Conservation (phyloP, 2,888 invertebrate species). For the Torymus auratus region DNA sequence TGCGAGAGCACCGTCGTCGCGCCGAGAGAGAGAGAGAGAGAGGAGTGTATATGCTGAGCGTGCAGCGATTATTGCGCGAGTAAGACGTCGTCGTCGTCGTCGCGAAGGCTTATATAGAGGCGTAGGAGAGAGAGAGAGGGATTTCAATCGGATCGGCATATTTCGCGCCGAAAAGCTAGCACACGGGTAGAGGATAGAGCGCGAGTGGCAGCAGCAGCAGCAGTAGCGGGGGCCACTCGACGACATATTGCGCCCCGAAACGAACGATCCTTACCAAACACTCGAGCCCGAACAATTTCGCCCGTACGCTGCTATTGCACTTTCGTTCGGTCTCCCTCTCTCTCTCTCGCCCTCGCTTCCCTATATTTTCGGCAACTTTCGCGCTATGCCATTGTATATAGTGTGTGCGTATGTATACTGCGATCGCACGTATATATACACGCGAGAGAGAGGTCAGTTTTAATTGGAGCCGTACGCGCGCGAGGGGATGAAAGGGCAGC, state of each 20-base stretch:
- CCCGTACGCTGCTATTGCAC: not conserved
- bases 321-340: not conserved
- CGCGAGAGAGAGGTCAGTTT: constrained; percentile 9
- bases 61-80: constrained; percentile 51
- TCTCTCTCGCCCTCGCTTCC: constrained; percentile 16
- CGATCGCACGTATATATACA: too few species aligned
- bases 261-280: constrained; percentile 55
- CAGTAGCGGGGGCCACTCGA: constrained; percentile 37
- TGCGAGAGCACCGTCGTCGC: constrained; percentile 27
- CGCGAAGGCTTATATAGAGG: constrained; percentile 5
- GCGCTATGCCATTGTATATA: too few species aligned
- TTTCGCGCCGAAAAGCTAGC: constrained; percentile 41
- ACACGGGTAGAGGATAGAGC: not conserved
- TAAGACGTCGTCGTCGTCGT: not conserved
- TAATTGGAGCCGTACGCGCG: constrained; percentile 16
- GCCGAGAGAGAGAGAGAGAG: not conserved
- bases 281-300: constrained; percentile 49
- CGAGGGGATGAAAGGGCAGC: not conserved
- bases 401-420: too few species aligned
- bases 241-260: constrained; percentile 48
- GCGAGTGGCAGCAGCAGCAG: too few species aligned
- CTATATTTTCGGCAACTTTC: constrained; percentile 16
- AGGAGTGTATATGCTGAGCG: constrained; percentile 36
- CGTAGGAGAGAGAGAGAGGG: not conserved
- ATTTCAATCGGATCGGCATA: constrained; percentile 57